phyloP scores from a whole-genome alignment of 2,888 invertebrate genomes.

The Papilio demoleus region DNA sequence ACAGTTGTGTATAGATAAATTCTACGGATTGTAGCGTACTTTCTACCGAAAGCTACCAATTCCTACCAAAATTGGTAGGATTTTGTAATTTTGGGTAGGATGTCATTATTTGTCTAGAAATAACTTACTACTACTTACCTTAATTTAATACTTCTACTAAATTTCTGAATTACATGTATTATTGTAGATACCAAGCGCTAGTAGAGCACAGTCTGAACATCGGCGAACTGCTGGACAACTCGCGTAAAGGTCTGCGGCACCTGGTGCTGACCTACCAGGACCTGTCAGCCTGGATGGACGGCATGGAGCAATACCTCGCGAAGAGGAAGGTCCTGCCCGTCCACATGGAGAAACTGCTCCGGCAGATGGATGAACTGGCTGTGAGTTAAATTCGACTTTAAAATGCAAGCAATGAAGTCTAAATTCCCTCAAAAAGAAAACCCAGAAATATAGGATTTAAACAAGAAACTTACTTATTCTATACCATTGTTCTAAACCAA shows the following conservation, averaged over 20 bases:
- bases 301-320: constrained; percentile 91
- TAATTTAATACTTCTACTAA: too few species aligned
- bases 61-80: neutral
- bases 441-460: too few species aligned
- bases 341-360: constrained; percentile 94
- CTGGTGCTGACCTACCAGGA: constrained; percentile 96
- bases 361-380: constrained; percentile 96
- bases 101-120: neutral
- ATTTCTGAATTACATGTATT: neutral
- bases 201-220: constrained; percentile 93
- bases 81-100: neutral
- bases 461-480: too few species aligned
- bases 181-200: constrained; percentile 87
- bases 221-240: constrained; percentile 91
- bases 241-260: constrained; percentile 94
- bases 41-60: neutral
- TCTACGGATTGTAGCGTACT: too few species aligned
- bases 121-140: too few species aligned
- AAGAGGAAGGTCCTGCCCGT: constrained; percentile 93
- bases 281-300: constrained; percentile 97
- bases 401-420: neutral
- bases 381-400: constrained; percentile 67
- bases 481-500: neutral
- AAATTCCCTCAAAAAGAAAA: neutral
- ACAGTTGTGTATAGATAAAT: too few species aligned